Base-by-base conservation (phyloP, 2,888 invertebrate genomes). In the Pseudococcus longispinus region DNA sequence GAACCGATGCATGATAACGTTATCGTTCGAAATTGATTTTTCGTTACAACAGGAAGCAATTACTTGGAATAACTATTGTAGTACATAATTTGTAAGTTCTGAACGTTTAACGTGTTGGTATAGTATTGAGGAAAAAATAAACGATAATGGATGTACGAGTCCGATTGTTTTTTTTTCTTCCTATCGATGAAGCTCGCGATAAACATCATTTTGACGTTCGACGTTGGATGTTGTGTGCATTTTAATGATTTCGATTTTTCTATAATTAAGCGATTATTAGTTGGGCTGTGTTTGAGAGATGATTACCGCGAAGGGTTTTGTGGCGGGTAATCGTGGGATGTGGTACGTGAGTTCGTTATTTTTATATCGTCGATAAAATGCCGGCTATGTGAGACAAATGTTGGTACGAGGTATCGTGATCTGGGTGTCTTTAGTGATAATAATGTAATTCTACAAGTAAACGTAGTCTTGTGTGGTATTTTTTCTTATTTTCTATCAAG, bases 201-300 rank as follows among this genome's bases (percentile, higher is more conserved):
- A 70, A 70, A 70, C 29, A 29, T 70, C 13, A 60, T 60, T 70
- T 70, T 37, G 37, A 37, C 37, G 37, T 37, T 65, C 4, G 70
- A 15, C 18, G 29, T 29, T 29, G 70, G 70, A 70, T 29, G 70
- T 70, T 26, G 29, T 26, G 29, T 29, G 70, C 70, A 70, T 70
- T 70, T 29, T 70, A 70, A 70, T 70, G 70, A 70, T 70, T 60
- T 70, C 15, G 29, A 70, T 70, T 70, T 70, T 70, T 70, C 20
- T 29, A 70, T 70, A 70, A 70, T 70, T 70, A 70, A 70, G 29
- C 70, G 70, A 70, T 70, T 70, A 70, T 70, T 20, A 70, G 70
- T 70, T 70, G 70, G 70, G 70, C 29, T 70, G 70, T 29, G 70
- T 29, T 70, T 70, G 18, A 23, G 23, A 60, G 60, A 60, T 60